Evolutionary conservation across 2,888 invertebrate genomes (phyloP), one percentile per base, ranked within the genome.

Genomic region (Tenthredo mesomela): DNA sequence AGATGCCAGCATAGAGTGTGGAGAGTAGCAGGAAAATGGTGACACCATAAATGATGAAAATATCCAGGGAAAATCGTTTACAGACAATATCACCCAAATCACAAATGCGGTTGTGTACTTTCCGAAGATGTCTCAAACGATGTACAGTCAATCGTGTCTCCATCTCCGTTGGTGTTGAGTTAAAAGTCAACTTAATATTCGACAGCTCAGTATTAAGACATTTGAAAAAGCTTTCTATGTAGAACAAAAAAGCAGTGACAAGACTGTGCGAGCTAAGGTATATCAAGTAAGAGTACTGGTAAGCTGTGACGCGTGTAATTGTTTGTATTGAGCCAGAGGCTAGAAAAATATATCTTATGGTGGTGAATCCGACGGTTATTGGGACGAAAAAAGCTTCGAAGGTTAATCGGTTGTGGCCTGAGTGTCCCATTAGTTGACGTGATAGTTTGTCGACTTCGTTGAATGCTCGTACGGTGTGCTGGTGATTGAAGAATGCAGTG

Each of bases 211-310:
- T 33, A 54, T 77, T 50, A 9, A 77, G 77, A 33, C 54, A 54
- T 29, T 77, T 54, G 54, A 77, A 77, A 2, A 77, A 77, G 10
- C 18, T 77, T 33, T 54, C 77, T 15, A 77, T 18, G 9, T 77
- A 54, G 33, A 54, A 77, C 10, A 77, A 77, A 5, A 54, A 50
- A 33, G 50, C 37, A 15, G 77, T 54, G 54, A 9, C 33, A 29
- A 77, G 77, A 50, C 77, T 25, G n/a, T 77, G 40, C 33, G 77
- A 50, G 54, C 77, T n/a, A 10, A 77, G 77, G 29, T n/a, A n/a
- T 77, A 77, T 33, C 50, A 77, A 4, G 77, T 50, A 33, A 12
- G 77, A 77, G 15, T 54, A 40, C 10, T 77, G 77, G 33, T 77
- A 77, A n/a, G 47, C 29, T 18, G 54, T 33, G 29, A 73, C 0